These are phyloP conservation scores for Pelodytes ibericus DNA, from an alignment of 2,797 vertebrate genomes.

Conservation along the genomic window DNA sequence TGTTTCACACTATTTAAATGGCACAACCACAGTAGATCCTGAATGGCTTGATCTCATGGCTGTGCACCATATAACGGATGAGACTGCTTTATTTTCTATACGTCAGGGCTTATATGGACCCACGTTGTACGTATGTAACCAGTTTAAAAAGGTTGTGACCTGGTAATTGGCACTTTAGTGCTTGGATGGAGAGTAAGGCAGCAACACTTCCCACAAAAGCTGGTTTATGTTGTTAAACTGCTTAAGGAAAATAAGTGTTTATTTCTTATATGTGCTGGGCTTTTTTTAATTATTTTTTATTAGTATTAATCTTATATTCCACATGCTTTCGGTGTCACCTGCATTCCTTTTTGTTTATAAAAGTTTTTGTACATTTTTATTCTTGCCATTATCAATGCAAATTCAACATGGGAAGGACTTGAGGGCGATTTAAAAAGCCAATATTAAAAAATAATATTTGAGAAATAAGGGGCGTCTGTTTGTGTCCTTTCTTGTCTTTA, in stretches of 20 bases:
- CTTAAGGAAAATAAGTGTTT: background rate
- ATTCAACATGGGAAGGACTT: conserved; percentile 43
- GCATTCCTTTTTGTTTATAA: conserved; percentile 33
- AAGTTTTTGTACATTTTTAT: conserved; percentile 36
- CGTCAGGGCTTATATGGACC: background rate
- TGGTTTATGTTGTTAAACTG: background rate
- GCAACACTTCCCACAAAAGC: background rate
- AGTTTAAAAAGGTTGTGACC: background rate
- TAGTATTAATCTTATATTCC: conserved; percentile 7
- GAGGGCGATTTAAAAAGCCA: conserved; percentile 52
- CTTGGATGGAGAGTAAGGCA: background rate
- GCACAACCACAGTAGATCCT: too few relatives aligned
- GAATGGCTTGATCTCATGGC: too few relatives aligned
- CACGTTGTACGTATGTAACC: too few relatives aligned
- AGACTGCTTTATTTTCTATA: too few relatives aligned
- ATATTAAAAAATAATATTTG: conserved; percentile 42
- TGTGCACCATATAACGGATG: too few relatives aligned
- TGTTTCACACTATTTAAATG: too few relatives aligned
- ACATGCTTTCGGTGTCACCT: conserved; percentile 43
- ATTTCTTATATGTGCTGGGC: too few relatives aligned
- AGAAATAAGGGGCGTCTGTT: too few relatives aligned
- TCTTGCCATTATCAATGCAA: conserved; percentile 54
- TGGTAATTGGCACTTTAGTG: background rate
- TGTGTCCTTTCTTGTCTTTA: too few relatives aligned
- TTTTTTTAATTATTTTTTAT: background rate